Percentiles rank a stretch among this genome's conserved stretches.
Evolutionary conservation across 2,888 invertebrate genomes (phyloP).

Genomic region (Villa cingulata): DNA sequence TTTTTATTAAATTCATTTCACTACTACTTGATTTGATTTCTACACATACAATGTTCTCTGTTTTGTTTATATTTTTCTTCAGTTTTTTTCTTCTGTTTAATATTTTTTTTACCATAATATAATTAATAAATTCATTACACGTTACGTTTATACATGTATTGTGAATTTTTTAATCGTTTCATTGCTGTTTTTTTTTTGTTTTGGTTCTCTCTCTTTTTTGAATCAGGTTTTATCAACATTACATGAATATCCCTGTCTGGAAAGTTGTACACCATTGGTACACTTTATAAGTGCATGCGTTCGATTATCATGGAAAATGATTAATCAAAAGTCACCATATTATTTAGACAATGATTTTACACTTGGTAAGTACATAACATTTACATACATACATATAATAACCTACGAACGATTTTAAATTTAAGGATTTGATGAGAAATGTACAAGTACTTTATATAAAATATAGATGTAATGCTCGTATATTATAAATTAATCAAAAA

Average conservation of each 20-base stretch:
- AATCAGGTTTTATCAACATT: constrained; percentile 71
- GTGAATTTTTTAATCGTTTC: too few relatives aligned
- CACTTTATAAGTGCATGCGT: constrained; percentile 72
- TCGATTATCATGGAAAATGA: constrained; percentile 74
- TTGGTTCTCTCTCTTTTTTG: background rate
- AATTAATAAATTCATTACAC: too few relatives aligned
- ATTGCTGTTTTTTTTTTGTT: too few relatives aligned
- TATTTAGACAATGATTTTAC: constrained; percentile 56
- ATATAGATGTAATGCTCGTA: too few relatives aligned
- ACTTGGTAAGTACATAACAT: constrained; percentile 40
- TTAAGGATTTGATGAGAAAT: too few relatives aligned
- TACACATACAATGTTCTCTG: background rate
- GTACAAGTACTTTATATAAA: too few relatives aligned
- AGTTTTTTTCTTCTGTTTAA: constrained; percentile 18
- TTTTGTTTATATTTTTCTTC: background rate
- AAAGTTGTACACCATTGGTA: constrained; percentile 59
- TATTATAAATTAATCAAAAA: too few relatives aligned
- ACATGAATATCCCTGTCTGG: constrained; percentile 85
- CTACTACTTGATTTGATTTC: too few relatives aligned
- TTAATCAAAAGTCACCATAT: constrained; percentile 56
- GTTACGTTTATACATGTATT: too few relatives aligned
- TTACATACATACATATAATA: too few relatives aligned
- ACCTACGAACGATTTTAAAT: too few relatives aligned
- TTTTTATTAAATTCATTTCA: background rate
- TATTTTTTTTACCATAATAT: background rate